Evolutionary conservation across 1,140 invertebrate genomes (phyloP).

Genomic region (Orussus abietinus): DNA sequence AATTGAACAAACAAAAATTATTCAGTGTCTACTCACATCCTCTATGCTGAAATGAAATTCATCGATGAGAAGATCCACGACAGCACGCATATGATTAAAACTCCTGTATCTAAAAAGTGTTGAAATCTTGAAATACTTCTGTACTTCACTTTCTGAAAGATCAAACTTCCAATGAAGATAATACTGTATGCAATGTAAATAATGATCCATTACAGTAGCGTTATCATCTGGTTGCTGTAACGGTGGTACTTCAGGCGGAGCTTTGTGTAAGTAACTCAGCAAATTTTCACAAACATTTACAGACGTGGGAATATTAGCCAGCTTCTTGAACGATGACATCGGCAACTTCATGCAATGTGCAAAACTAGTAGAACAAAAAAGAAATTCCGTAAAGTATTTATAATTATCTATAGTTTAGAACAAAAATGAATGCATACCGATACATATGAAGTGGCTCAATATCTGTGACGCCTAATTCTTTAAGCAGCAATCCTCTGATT

Average conservation of each 20-base stretch:
- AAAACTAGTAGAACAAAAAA: slow-evolving; percentile 5
- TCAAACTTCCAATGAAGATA: slow-evolving; percentile 49
- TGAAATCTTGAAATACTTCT: slow-evolving; percentile 35
- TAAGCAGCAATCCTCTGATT: slow-evolving; percentile 12
- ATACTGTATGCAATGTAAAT: slow-evolving; percentile 36
- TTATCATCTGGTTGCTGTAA: slow-evolving; percentile 38
- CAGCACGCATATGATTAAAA: too few relatives aligned
- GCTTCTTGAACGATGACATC: slow-evolving; percentile 32
- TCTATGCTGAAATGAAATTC: too few relatives aligned
- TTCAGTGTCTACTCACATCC: too few relatives aligned
- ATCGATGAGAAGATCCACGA: slow-evolving; percentile 45
- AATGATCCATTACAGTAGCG: slow-evolving; percentile 37
- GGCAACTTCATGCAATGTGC: slow-evolving; percentile 8
- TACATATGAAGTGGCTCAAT: not conserved
- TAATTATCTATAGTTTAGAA: slow-evolving; percentile 7
- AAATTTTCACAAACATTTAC: slow-evolving; percentile 49
- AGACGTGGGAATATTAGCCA: slow-evolving; percentile 25
- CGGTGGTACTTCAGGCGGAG: slow-evolving; percentile 37
- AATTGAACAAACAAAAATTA: too few relatives aligned
- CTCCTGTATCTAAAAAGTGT: too few relatives aligned
- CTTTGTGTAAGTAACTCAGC: slow-evolving; percentile 35
- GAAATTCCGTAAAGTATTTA: slow-evolving; percentile 11
- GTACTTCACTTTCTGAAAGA: slow-evolving; percentile 46
- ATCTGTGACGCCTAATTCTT: slow-evolving; percentile 11
- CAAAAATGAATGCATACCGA: slow-evolving; percentile 1